Evolutionary conservation across 2,113 vertebrate genomes (phyloP), one percentile per base, ranked within the genome.

Genomic region (Syngnathus typhle): DNA sequence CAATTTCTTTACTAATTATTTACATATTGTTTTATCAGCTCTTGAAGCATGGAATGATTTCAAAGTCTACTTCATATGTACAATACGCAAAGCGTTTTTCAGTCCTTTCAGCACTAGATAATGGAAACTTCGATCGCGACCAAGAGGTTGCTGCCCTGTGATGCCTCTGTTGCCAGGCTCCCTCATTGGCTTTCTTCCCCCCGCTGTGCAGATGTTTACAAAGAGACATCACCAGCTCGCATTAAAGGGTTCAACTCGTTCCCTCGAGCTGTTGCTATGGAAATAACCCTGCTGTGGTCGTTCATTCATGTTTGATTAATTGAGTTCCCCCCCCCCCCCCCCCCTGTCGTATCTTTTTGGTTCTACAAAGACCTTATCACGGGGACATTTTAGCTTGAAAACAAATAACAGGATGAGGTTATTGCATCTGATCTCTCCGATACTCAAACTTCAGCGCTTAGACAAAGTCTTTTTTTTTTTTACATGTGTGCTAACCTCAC

Each of bases 291-390:
- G 83, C 83, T 76, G 83, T 71, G 79, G 79, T 84, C 79, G 77
- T 77, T 88, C 85, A 89, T 89, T 91, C 87, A 87, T 88, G 82
- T 89, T 90, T 89, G 88, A 89, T 90, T 89, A 89, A 90, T 90
- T 88, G 85, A 86, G 82, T 88, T 88, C n/a, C n/a, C n/a, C n/a
- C n/a, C n/a, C n/a, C n/a, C n/a, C n/a, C n/a, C 4, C 19, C 44
- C 44, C 36, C 70, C 69, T 81, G 64, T 81, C 74, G 75, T 39
- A 84, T 78, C 74, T 70, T 68, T 58, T 72, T 85, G 71, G 77
- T 70, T 81, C 68, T 58, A 81, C 84, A 82, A 78, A 88, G 78
- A 82, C 79, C 76, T 82, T 81, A 85, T 85, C 80, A 81, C 68
- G 74, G 74, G 78, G 79, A 78, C 85, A 81, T 77, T 83, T 84